Percentiles rank a stretch among this genome's conserved stretches.
Conservation (phyloP, 1,140 invertebrate genomes). For the Drosophila eugracilis region DNA sequence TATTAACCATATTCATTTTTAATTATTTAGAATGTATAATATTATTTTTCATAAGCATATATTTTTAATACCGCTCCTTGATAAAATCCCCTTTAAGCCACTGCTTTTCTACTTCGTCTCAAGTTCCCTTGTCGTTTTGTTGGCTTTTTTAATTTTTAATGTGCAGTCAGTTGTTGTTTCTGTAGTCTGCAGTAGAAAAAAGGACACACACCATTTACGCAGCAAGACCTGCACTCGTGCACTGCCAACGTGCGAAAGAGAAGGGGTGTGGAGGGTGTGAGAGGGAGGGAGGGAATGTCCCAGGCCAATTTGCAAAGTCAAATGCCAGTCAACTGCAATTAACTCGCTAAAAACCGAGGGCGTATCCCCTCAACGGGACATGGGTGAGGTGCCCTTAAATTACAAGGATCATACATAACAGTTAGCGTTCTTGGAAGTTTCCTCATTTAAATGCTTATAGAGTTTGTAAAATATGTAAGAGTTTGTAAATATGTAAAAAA, state of each 20-base stretch:
- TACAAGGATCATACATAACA: not conserved
- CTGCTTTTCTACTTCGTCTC: slow-evolving; percentile 9
- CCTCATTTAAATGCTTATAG: not conserved
- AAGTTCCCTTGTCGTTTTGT: slow-evolving; percentile 38
- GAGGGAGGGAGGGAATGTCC: slow-evolving; percentile 19
- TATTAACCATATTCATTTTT: no score
- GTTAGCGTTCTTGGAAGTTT: not conserved
- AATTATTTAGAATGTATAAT: no score
- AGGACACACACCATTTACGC: slow-evolving; percentile 78
- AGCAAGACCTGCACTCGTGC: slow-evolving; percentile 46
- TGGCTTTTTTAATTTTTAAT: slow-evolving; percentile 82
- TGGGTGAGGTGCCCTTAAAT: slow-evolving; percentile 1
- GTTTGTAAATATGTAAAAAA: no score
- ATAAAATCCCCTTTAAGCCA: not conserved
- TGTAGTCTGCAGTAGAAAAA: slow-evolving; percentile 26
- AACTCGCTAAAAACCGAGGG: slow-evolving; percentile 51
- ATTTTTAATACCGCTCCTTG: not conserved
- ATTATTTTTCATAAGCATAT: not conserved
- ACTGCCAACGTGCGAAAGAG: slow-evolving; percentile 10
- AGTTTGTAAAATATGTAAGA: no score
- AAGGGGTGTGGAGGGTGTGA: not conserved
- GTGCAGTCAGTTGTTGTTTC: slow-evolving; percentile 70
- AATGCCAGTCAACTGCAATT: slow-evolving; percentile 83
- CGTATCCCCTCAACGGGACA: slow-evolving; percentile 10
- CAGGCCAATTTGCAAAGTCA: slow-evolving; percentile 77